Base-by-base conservation (phyloP, 2,888 invertebrate genomes). In the Tortricodes alternella region DNA sequence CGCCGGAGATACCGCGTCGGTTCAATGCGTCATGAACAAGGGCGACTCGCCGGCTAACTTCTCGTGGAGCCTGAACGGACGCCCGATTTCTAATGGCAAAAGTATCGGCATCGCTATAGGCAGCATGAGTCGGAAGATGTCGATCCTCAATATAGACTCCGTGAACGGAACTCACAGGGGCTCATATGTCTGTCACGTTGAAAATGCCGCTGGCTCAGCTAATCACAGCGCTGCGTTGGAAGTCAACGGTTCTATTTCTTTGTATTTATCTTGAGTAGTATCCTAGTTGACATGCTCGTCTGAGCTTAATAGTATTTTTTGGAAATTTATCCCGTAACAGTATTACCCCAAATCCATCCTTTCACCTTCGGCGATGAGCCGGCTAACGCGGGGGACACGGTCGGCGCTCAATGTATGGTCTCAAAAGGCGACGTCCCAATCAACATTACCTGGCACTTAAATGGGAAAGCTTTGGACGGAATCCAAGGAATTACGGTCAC, bases 31-130 rank as follows among this genome's bases (percentile, higher is more conserved):
- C 58, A 93, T 95, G 71, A 92, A 93, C 70, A 95, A 95, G 77
- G 96, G 97, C 53, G 96, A 97, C 80, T 90, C 94, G 62, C 97
- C 97, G 1, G 92, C 97, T 64, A 93, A 93, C 63, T 93, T 96
- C 63, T 92, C 92, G 52, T 96, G 96, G 96, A 93, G 92, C 51
- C 83, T 92, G 62, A 92, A 93, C 56, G 92, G 92, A 67, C 84
- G 75, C 58, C 83, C 78, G 65, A 92, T 93, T 63, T 77, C 92
- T 49, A 82, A 87, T 71, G 89, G 84, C 66, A 93, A 93, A 63
- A 74, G 70, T 53, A 79, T 92, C 68, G 93, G 93, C 66, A 92
- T 94, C 57, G 86, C 92, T 35, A 91, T 93, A 58, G 93, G 92
- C 63, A 93, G 92, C 80, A 93, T 92, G 76, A 93, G 92, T 65